Evolutionary conservation across 2,113 vertebrate species (phyloP).

Genomic region (Antigone vipio): DNA sequence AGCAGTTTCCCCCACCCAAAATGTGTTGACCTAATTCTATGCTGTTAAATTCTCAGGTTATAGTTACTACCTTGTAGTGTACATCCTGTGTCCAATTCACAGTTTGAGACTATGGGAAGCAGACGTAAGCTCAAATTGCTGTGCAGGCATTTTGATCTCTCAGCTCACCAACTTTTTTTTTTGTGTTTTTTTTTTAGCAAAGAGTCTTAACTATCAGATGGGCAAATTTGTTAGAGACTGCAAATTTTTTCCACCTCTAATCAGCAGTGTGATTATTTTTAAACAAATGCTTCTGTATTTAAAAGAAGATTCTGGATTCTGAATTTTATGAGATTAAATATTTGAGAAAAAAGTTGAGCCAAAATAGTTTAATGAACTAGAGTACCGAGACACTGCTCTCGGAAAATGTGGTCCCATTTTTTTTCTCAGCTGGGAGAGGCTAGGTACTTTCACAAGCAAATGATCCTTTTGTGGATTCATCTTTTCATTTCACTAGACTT

Average conservation of each 20-base stretch:
- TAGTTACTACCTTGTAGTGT: neutral
- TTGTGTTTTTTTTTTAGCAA: neutral
- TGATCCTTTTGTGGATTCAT: neutral
- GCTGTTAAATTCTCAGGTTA: neutral
- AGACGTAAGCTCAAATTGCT: neutral
- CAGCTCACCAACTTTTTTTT: neutral
- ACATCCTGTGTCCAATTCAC: neutral
- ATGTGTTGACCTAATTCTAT: neutral
- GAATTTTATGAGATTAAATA: neutral
- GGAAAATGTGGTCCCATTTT: neutral
- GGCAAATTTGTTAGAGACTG: neutral
- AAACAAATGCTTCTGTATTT: neutral
- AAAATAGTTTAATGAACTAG: neutral
- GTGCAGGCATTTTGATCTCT: neutral
- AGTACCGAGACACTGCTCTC: neutral
- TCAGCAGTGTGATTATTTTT: neutral
- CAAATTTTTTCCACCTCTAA: neutral
- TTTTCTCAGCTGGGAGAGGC: neutral
- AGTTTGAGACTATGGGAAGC: neutral
- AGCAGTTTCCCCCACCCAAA: neutral
- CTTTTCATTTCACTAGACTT: neutral
- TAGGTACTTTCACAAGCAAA: neutral
- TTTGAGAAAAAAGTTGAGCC: neutral
- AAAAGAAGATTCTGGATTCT: neutral
- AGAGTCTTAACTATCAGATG: neutral